A percentile compares a stretch with the other conserved stretches of the same genome.
Conservation (phyloP, 92 coral and sea anemone species). For the Meandrina meandrites region DNA sequence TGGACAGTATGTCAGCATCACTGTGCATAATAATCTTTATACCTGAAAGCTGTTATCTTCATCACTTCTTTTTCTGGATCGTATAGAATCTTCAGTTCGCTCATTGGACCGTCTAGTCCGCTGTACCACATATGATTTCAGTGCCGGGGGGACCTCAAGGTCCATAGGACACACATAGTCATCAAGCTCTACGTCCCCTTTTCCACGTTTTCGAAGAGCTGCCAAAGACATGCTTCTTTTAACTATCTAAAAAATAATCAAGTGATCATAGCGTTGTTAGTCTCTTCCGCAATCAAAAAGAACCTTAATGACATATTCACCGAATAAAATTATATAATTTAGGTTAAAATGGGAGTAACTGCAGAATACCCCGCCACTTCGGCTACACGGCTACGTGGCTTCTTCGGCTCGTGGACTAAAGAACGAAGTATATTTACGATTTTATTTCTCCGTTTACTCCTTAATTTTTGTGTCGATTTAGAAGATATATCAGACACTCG, state of each 20-base stretch:
- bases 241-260: constrained; percentile 48
- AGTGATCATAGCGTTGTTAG: background rate
- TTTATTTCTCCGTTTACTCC: no score
- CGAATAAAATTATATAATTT: no score
- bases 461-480: no score
- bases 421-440: no score
- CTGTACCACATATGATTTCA: constrained; percentile 75
- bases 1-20: background rate
- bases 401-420: no score
- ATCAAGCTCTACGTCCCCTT: constrained; percentile 78
- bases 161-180: constrained; percentile 99
- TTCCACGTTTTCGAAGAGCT: constrained; percentile 84
- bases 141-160: constrained; percentile 81
- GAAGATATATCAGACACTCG: no score
- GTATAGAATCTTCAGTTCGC: constrained; percentile 9
- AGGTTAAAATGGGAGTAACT: no score
- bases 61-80: constrained; percentile 30
- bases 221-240: constrained; percentile 77
- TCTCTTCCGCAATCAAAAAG: no score
- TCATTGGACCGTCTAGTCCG: constrained; percentile 57
- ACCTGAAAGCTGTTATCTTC: constrained; percentile 34
- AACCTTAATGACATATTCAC: no score
- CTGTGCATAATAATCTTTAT: no score
- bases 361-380: no score
- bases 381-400: no score